Evolutionary conservation across 2,888 invertebrate genomes (phyloP), one percentile per base, ranked within the genome.

Genomic region (Sympetrum striolatum): DNA sequence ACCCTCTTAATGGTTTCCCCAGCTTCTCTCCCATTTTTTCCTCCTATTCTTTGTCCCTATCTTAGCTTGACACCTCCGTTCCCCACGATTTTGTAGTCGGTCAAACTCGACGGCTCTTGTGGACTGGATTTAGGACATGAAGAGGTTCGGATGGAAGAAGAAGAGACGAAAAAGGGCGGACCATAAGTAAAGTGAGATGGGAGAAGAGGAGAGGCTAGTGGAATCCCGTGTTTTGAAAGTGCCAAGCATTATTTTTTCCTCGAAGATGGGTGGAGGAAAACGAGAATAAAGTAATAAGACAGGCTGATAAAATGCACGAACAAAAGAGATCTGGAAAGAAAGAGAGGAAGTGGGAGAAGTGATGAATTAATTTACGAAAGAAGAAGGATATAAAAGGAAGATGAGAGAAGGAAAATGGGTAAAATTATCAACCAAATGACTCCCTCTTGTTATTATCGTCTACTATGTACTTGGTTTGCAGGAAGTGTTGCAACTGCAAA

Each of bases 161-260:
- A 14, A 14, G 80, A 80, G 31, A n/a, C n/a, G n/a, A 58, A 60
- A 22, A 86, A 22, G 86, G 86, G 37, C 60, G 37, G 82, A 82
- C 53, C 82, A 86, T 86, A 86, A 86, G 86, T 60, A 86, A 86
- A 64, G 86, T 31, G 39, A 53, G 58, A 82, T 58, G 82, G 58
- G 81, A 48, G 48, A 53, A 81, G 58, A 35, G 58, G 35, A 58
- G 58, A 60, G 86, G 73, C 39, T 58, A 86, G 86, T 86, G 86
- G 86, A 86, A 86, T 86, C 86, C 86, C 86, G 35, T 86, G 86
- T 86, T 60, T 60, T 53, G 60, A 60, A 86, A 37, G 86, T 64
- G 86, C 37, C 86, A 60, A 86, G 64, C 58, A 60, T 14, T 86
- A n/a, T 82, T 48, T 58, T 73, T 73, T 73, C 60, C 64, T 73